Evolutionary conservation across 2,888 invertebrate genomes (phyloP).

Genomic region (Drosophila longiperda): DNA sequence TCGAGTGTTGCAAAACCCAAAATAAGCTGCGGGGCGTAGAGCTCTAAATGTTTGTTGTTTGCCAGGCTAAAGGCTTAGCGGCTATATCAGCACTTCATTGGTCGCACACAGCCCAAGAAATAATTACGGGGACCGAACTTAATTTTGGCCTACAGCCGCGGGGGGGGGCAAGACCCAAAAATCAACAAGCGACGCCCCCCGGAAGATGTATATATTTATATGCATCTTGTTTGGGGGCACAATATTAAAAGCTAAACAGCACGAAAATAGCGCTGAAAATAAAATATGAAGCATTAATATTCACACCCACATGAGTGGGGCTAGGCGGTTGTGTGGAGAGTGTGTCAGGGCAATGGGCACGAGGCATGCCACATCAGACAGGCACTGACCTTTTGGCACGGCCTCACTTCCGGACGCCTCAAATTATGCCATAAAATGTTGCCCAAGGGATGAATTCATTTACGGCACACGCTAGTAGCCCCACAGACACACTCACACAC

Average conservation of each 20-base stretch:
- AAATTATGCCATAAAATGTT: conserved; percentile 80
- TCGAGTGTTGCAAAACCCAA: conserved; percentile 35
- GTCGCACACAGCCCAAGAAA: conserved; percentile 48
- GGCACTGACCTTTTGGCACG: conserved; percentile 68
- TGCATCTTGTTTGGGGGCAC: conserved; percentile 13
- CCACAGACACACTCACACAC: conserved; percentile 18
- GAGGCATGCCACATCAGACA: conserved; percentile 68
- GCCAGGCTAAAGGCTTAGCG: conserved; percentile 52
- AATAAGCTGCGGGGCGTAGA: conserved; percentile 2
- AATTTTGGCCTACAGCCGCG: conserved; percentile 29
- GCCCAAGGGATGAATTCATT: conserved; percentile 79
- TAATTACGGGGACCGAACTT: conserved; percentile 44
- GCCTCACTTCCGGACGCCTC: conserved; percentile 77
- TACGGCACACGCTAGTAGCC: conserved; percentile 56
- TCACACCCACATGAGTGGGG: conserved; percentile 69
- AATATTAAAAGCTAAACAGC: conserved; percentile 74
- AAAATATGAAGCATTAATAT: conserved; percentile 80
- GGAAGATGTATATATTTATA: conserved; percentile 22
- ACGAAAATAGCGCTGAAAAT: conserved; percentile 70
- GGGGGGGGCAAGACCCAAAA: conserved; percentile 44
- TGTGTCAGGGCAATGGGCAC: conserved; percentile 44
- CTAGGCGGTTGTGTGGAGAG: background rate
- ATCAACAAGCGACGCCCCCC: conserved; percentile 59
- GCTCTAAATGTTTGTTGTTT: background rate
- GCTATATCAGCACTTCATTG: conserved; percentile 63